A percentile compares a stretch with the other conserved stretches of the same genome.
These are phyloP conservation scores for Sycophila texana DNA, from an alignment of 2,888 invertebrate genomes.

Conservation along the genomic window DNA sequence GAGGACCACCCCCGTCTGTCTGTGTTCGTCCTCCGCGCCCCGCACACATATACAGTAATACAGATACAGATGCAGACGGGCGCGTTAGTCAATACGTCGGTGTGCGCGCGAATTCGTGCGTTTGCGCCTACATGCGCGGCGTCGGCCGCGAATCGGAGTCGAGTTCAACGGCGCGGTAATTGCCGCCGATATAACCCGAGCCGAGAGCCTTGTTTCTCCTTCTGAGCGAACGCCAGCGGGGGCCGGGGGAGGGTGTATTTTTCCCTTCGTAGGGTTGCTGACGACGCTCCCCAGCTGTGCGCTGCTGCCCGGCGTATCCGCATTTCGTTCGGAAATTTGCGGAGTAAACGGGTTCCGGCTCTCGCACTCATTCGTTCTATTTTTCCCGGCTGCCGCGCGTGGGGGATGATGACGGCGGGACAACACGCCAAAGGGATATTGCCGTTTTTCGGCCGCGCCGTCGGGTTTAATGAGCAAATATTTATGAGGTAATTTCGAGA, in stretches of 20 bases:
- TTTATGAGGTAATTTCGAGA: background rate
- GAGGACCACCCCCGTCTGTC: background rate
- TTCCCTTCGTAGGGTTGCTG: background rate
- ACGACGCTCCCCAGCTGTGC: background rate
- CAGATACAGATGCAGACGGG: background rate
- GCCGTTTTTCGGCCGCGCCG: background rate
- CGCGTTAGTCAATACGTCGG: background rate
- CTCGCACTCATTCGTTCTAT: background rate
- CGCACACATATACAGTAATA: no score
- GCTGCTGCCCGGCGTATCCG: background rate
- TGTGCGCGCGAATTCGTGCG: background rate
- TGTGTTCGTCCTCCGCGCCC: background rate
- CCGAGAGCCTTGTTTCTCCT: background rate
- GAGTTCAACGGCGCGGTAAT: background rate
- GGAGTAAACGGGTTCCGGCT: slow-evolving; percentile 9
- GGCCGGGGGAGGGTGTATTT: background rate
- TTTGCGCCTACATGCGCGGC: background rate
- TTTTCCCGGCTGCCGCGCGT: background rate
- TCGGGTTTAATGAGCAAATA: slow-evolving; percentile 29
- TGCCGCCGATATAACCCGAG: slow-evolving; percentile 20
- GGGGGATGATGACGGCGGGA: background rate
- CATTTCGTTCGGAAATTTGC: slow-evolving; percentile 28
- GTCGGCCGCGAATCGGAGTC: background rate
- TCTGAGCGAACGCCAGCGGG: background rate
- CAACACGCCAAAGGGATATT: slow-evolving; percentile 6